Percentiles rank a stretch among this genome's conserved stretches.
Evolutionary conservation across 2,113 vertebrate species (phyloP).

Genomic region (Cacatua alba): DNA sequence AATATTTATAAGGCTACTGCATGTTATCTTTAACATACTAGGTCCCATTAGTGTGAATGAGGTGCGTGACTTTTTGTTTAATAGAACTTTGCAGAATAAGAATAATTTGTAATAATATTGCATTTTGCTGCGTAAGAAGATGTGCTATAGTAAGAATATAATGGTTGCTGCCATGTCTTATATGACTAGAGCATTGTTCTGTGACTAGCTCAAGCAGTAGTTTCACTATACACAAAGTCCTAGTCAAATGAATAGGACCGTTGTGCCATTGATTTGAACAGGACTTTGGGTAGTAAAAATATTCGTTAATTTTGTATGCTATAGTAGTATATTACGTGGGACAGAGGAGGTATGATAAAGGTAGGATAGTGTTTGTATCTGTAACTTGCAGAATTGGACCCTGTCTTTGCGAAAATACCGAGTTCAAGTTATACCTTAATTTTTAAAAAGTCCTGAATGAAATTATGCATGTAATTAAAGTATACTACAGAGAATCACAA

Average conservation of each 20-base stretch:
- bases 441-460: constrained; percentile 18
- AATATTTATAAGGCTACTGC: constrained; percentile 17
- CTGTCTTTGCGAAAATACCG: neutral
- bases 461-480: constrained; percentile 7
- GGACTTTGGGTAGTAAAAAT: constrained; percentile 50
- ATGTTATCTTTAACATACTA: constrained; percentile 58
- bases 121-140: constrained; percentile 40
- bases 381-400: neutral
- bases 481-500: neutral
- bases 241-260: constrained; percentile 49
- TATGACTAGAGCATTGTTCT: constrained; percentile 60
- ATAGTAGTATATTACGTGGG: constrained; percentile 15
- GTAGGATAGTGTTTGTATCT: neutral
- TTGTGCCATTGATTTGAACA: constrained; percentile 47
- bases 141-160: constrained; percentile 32
- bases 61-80: constrained; percentile 64
- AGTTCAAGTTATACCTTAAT: constrained; percentile 6
- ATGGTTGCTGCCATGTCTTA: constrained; percentile 26
- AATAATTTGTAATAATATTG: constrained; percentile 70
- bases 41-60: constrained; percentile 49
- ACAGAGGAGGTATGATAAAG: neutral
- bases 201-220: constrained; percentile 25
- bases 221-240: constrained; percentile 58
- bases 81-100: constrained; percentile 64
- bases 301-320: constrained; percentile 56